These are phyloP conservation scores for Dorcus parallelipipedus DNA, from an alignment of 2,888 invertebrate genomes.

Conservation along the genomic window DNA sequence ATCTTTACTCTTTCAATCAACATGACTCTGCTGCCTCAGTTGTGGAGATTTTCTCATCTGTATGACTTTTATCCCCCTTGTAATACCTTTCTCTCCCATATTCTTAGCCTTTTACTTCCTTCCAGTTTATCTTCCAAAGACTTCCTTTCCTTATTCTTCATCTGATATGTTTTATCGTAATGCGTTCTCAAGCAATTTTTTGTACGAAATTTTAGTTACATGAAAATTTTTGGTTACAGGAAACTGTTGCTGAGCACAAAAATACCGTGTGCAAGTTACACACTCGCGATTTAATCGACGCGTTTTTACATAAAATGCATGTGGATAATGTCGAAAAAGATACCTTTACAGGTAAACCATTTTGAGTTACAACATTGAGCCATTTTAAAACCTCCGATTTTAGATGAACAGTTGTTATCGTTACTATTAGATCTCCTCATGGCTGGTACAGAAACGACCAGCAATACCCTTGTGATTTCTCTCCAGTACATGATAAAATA, in stretches of 20 bases:
- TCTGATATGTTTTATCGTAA: no score
- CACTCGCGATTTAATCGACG: conserved; percentile 63
- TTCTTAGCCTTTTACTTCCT: no score
- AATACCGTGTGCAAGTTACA: conserved; percentile 46
- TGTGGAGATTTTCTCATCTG: no score
- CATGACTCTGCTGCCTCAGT: no score
- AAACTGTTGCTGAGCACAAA: conserved; percentile 55
- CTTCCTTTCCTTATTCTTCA: no score
- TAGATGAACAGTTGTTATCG: conserved; percentile 44
- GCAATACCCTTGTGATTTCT: conserved; percentile 60
- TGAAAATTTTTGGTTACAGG: conserved; percentile 41
- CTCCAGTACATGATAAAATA: conserved; percentile 58
- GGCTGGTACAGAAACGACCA: conserved; percentile 69
- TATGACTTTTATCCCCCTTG: no score
- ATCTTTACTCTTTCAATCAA: no score
- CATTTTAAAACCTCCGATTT: not conserved
- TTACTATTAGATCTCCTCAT: conserved; percentile 65
- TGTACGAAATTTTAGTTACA: not conserved
- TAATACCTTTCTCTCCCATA: no score
- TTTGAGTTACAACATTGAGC: not conserved
- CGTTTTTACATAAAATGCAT: conserved; percentile 60
- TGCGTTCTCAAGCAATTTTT: not conserved
- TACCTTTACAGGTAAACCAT: conserved; percentile 46
- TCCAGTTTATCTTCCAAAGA: no score
- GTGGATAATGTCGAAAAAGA: conserved; percentile 47